Conservation (phyloP, 1,140 invertebrate species). For the Apolygus lucorum region DNA sequence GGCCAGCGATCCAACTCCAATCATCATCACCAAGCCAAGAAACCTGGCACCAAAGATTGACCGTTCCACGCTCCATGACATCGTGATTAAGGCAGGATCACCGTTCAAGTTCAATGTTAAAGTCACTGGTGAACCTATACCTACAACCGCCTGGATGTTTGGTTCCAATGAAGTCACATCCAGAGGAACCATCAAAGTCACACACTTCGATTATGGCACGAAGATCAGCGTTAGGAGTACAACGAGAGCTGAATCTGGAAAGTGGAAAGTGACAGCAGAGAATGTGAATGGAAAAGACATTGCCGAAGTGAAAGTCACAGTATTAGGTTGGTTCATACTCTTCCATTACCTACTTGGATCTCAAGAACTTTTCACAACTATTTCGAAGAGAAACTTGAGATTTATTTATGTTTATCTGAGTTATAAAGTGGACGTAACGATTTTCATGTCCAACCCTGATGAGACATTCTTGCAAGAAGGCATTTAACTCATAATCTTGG, state of each 20-base stretch:
- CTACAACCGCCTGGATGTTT: slow-evolving; percentile 79
- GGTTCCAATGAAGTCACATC: slow-evolving; percentile 62
- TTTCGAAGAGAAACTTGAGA: too few species aligned
- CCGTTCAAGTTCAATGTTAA: slow-evolving; percentile 73
- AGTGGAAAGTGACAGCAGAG: slow-evolving; percentile 84
- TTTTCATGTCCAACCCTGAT: too few species aligned
- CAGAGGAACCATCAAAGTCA: slow-evolving; percentile 61
- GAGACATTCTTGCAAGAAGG: too few species aligned
- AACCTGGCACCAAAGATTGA: slow-evolving; percentile 82
- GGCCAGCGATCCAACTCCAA: slow-evolving; percentile 76
- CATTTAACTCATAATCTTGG: too few species aligned
- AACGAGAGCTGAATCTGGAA: slow-evolving; percentile 78
- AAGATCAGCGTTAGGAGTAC: slow-evolving; percentile 78
- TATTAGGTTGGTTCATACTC: too few species aligned
- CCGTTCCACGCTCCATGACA: slow-evolving; percentile 69
- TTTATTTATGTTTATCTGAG: too few species aligned
- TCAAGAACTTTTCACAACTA: too few species aligned
- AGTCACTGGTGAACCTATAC: slow-evolving; percentile 80
- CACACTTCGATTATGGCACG: slow-evolving; percentile 81
- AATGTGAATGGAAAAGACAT: slow-evolving; percentile 88
- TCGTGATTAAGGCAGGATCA: slow-evolving; percentile 73
- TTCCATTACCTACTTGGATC: too few species aligned
- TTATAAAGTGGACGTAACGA: too few species aligned
- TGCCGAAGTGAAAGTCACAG: slow-evolving; percentile 83
- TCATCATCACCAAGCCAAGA: slow-evolving; percentile 81